Base-by-base conservation (phyloP, 37 sponge, comb jelly and placozoan genomes). In the Petrosia ficiformis region DNA sequence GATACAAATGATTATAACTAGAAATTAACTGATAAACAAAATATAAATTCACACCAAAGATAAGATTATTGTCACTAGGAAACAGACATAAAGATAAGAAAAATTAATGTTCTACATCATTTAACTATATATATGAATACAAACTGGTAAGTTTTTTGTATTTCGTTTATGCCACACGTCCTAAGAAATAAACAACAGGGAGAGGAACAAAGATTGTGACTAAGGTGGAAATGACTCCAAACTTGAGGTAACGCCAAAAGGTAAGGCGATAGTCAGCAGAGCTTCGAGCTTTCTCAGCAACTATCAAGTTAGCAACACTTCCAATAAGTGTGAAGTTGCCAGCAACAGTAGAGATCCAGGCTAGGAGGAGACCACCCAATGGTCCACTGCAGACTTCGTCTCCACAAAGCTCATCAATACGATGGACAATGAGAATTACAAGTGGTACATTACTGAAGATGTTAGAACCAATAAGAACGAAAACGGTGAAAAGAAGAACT, bases 281-380 rank as follows among this genome's bases (percentile, higher is more conserved):
- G 39, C 68, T 70, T 30, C 73, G 74, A 39, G 90, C 87, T 39
- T 94, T 94, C 75, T 94, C 94, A 16, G 90, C 90, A 22, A 94
- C 94, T 74, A 94, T 89, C 28, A 94, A 76, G 81, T 94, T 94
- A 38, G 94, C 94, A 22, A 94, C 83, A 65, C 90, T 89, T 19
- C 94, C 94, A 58, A 94, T 78, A 57, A 94, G 87, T 0, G 94
- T 90, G 78, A 94, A 87, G 68, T 94, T 94, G 1, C 94, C 94
- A 22, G 94, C 90, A 26, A 94, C 68, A 4, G 94, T 94, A 41
- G 90, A 77, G 21, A 86, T 76, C 94, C 90, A 89, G 39, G 91
- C 95, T 54, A 90, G 82, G 34, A 94, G 71, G 65, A 86, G 71
- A 41, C 90, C 84, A 22, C 74, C 67, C 25, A 82, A 60, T 39